These are phyloP conservation scores for Drosophila birchii DNA, from an alignment of 2,888 invertebrate genomes.

Conservation along the genomic window DNA sequence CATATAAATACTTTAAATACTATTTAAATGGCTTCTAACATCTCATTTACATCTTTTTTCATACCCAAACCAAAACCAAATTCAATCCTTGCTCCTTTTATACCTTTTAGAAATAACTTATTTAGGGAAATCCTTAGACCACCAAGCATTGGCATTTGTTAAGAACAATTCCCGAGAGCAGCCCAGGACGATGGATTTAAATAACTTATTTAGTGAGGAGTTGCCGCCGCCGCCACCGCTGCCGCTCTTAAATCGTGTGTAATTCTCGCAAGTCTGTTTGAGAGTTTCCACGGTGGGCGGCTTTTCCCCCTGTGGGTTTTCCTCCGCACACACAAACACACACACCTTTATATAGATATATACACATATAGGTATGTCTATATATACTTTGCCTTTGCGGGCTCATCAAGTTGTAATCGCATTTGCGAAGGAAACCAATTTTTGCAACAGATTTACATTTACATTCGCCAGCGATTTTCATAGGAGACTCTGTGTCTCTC, in stretches of 20 bases:
- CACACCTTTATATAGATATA: background rate
- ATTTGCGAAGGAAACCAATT: constrained; percentile 68
- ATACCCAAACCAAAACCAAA: background rate
- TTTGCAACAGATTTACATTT: constrained; percentile 75
- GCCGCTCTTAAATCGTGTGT: constrained; percentile 4
- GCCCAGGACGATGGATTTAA: constrained; percentile 5
- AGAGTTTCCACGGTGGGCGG: background rate
- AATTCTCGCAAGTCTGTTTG: constrained; percentile 11
- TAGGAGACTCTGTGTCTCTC: constrained; percentile 21
- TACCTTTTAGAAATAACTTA: background rate
- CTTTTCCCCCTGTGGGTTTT: background rate
- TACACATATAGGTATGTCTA: background rate
- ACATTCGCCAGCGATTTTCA: constrained; percentile 62
- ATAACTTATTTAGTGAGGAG: constrained; percentile 1
- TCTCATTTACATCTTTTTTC: background rate
- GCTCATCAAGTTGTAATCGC: constrained; percentile 77
- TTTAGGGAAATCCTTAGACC: constrained; percentile 4
- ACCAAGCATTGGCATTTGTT: background rate
- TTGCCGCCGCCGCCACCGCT: background rate
- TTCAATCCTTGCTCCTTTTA: background rate
- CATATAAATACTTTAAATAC: background rate
- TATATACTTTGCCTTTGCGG: constrained; percentile 6
- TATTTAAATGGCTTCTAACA: background rate
- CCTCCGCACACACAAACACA: background rate
- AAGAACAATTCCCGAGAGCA: constrained; percentile 6